Evolutionary conservation across 2,888 invertebrate genomes (phyloP), one percentile per base, ranked within the genome.

Genomic region (Schizotus pectinicornis): DNA sequence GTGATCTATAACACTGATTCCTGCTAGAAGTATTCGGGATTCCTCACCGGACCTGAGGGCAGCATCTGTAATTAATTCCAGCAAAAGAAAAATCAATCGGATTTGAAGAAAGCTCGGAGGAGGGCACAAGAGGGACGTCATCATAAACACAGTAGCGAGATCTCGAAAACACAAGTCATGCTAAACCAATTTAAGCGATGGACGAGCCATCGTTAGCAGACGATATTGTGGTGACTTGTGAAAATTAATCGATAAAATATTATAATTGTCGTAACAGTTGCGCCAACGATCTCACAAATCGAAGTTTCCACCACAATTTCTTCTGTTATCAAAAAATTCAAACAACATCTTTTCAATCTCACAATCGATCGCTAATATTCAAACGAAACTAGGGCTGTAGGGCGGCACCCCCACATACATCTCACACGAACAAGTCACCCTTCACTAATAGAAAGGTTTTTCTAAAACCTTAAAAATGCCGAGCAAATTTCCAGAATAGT

Each of bases 241-340:
- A 70, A 75, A 77, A 79, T 78, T 78, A 79, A 79, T 79, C 78
- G 79, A 77, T 74, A 74, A 77, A 79, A 78, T 79, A 79, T 79
- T 79, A 74, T 78, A 79, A 79, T 78, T 79, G 73, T 72, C 68
- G 67, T 67, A 77, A 74, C 77, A 77, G 75, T 77, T 76, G 76
- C 64, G 64, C 42, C 37, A 59, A 53, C 55, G 55, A 57, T 62
- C 53, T 39, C 32, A 9, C 45, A 38, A 50, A 48, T 56, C 41
- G 38, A 30, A 9, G 7, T 1, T 32, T 7, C 22, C 6, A 36
- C 38, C 13, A 14, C 14, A 34, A 6, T 36, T 35, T 9, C 11
- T 37, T n/a, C 38, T 43, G 1, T 13, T 31, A 22, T 22, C 22
- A 22, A 5, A 22, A 22, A 22, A 22, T 22, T 22, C 31, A 11